Conservation (phyloP, 2,888 invertebrate species). For the Epistrophe eligans region DNA sequence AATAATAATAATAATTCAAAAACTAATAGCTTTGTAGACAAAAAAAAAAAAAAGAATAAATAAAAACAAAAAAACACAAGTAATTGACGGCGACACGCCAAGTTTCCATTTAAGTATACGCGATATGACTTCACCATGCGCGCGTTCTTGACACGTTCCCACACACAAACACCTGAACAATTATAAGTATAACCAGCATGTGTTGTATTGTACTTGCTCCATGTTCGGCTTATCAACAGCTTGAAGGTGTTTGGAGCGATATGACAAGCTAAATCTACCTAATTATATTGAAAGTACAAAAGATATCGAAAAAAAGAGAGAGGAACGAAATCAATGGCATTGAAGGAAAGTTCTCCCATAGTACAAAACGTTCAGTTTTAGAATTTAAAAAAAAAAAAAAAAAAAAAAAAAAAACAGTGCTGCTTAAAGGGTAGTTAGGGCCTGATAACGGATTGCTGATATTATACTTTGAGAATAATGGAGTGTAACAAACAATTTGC, state of each 20-base stretch:
- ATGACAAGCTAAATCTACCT: constrained; percentile 41
- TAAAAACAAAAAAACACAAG: constrained; percentile 12
- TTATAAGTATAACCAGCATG: constrained; percentile 33
- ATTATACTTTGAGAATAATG: too few species aligned
- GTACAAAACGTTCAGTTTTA: background rate
- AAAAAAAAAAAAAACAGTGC: background rate
- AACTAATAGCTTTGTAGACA: constrained; percentile 8
- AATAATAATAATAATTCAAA: background rate
- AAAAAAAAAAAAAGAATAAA: constrained; percentile 6
- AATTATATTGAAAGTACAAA: constrained; percentile 3
- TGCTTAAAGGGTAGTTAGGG: background rate
- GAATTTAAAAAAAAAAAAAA: background rate
- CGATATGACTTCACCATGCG: constrained; percentile 60
- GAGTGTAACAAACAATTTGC: too few species aligned
- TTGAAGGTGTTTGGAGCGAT: constrained; percentile 60
- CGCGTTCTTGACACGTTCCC: constrained; percentile 70
- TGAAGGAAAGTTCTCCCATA: constrained; percentile 32
- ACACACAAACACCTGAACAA: constrained; percentile 61
- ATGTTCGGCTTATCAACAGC: constrained; percentile 64
- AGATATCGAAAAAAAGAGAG: background rate
- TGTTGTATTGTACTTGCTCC: constrained; percentile 45
- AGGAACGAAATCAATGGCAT: constrained; percentile 29
- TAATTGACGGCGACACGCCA: constrained; percentile 40
- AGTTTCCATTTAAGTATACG: constrained; percentile 16
- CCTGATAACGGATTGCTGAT: too few species aligned